Percentiles rank a stretch among this genome's conserved stretches.
Evolutionary conservation across 2,797 vertebrate genomes (phyloP).

Genomic region (Sparus aurata): DNA sequence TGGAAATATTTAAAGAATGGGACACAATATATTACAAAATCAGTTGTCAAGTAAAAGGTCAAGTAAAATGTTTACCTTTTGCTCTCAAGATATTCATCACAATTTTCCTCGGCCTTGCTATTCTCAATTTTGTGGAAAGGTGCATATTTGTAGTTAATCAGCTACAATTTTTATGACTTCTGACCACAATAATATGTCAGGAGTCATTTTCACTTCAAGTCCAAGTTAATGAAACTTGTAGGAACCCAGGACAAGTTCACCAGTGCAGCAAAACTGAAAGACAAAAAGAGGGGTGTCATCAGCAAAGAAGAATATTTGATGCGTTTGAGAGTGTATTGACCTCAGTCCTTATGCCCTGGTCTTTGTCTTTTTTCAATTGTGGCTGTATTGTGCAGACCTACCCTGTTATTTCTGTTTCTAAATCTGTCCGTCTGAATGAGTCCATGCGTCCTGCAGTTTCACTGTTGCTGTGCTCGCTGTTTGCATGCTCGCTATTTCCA

Average conservation of each 20-base stretch:
- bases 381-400: conserved; percentile 39
- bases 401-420: conserved; percentile 33
- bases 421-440: conserved; percentile 38
- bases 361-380: conserved; percentile 29
- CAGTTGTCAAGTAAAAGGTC: neutral
- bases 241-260: neutral
- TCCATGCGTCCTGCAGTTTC: conserved; percentile 33
- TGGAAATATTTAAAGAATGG: neutral
- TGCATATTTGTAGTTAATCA: neutral
- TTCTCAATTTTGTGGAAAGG: neutral
- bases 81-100: neutral
- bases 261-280: neutral
- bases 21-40: neutral
- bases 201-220: neutral
- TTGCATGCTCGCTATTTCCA: conserved; percentile 80
- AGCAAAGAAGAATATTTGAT: conserved; percentile 33
- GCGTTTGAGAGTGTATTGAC: conserved; percentile 54
- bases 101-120: neutral
- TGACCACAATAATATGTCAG: neutral
- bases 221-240: neutral
- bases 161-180: neutral
- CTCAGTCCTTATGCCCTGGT: conserved; percentile 9
- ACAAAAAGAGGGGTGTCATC: conserved; percentile 25
- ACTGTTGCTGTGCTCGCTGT: conserved; percentile 56
- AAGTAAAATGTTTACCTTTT: neutral